Conservation (phyloP, 2,113 vertebrate genomes). For the Forbesichthys agassizii region DNA sequence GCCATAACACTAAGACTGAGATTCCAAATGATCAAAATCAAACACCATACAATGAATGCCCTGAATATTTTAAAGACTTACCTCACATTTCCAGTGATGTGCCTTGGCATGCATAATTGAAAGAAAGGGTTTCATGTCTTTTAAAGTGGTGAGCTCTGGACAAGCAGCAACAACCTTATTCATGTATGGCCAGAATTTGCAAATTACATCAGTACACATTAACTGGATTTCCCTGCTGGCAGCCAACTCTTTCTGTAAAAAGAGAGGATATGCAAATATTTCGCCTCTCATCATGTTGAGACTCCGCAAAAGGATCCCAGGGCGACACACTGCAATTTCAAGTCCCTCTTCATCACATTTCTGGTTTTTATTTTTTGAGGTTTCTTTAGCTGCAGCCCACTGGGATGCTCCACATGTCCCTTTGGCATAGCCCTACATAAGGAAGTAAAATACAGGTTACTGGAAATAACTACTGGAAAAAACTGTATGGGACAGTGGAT, state of each 20-base stretch:
- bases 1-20: too few relatives aligned
- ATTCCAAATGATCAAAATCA: too few relatives aligned
- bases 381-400: conserved; percentile 23
- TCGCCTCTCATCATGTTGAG: conserved; percentile 9
- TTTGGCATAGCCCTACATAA: conserved; percentile 20
- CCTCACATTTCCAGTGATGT: conserved; percentile 20
- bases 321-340: conserved; percentile 14
- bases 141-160: conserved; percentile 1
- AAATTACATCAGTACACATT: conserved; percentile 7
- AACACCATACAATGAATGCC: too few relatives aligned
- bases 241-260: conserved; percentile 9
- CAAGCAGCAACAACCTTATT: neutral
- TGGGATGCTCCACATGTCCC: conserved; percentile 17
- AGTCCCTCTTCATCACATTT: conserved; percentile 21
- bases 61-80: neutral
- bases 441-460: neutral
- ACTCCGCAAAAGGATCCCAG: conserved; percentile 1
- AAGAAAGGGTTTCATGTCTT: conserved; percentile 17
- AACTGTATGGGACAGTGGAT: too few relatives aligned
- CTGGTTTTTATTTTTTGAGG: conserved; percentile 1
- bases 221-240: neutral
- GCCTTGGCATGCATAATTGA: conserved; percentile 23
- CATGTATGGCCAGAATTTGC: conserved; percentile 19
- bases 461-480: too few relatives aligned
- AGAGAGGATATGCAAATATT: conserved; percentile 13